Evolutionary conservation across 2,888 invertebrate species (phyloP).

Genomic region (Tholera decimalis): DNA sequence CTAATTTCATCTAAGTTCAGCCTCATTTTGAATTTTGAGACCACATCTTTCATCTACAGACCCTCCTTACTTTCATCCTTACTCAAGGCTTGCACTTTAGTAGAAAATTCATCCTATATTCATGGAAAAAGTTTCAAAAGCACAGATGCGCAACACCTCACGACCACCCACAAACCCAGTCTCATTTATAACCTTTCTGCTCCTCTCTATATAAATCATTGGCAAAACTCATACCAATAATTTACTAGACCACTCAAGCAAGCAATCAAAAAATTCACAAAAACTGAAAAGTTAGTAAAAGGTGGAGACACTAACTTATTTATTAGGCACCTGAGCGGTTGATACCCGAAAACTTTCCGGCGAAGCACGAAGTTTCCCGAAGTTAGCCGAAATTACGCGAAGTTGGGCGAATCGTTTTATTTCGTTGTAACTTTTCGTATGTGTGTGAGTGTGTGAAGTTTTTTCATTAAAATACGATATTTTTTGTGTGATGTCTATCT

Average conservation of each 20-base stretch:
- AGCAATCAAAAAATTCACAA: constrained; percentile 45
- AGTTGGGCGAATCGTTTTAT: constrained; percentile 56
- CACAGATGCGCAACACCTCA: constrained; percentile 13
- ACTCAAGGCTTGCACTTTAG: constrained; percentile 4
- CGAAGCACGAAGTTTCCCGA: constrained; percentile 49
- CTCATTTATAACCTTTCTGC: constrained; percentile 19
- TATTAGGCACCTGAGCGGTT: constrained; percentile 58
- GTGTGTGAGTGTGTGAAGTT: constrained; percentile 42
- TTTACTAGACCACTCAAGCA: constrained; percentile 36
- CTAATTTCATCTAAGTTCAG: too few species aligned
- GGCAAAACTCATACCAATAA: constrained; percentile 31
- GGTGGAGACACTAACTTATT: constrained; percentile 57
- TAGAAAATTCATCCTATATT: constrained; percentile 30
- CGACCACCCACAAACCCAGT: neutral
- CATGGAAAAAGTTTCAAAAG: constrained; percentile 31
- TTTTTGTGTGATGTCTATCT: constrained; percentile 35
- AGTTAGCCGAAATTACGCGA: constrained; percentile 43
- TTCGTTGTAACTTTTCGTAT: constrained; percentile 47
- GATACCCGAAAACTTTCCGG: constrained; percentile 50
- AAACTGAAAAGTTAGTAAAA: constrained; percentile 45
- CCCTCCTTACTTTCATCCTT: neutral
- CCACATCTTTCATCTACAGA: too few species aligned
- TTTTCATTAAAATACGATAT: constrained; percentile 57
- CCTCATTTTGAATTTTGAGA: too few species aligned
- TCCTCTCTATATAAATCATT: constrained; percentile 42